These are phyloP conservation scores for Diplazon laetatorius DNA, from an alignment of 2,888 invertebrate species.

Conservation along the genomic window DNA sequence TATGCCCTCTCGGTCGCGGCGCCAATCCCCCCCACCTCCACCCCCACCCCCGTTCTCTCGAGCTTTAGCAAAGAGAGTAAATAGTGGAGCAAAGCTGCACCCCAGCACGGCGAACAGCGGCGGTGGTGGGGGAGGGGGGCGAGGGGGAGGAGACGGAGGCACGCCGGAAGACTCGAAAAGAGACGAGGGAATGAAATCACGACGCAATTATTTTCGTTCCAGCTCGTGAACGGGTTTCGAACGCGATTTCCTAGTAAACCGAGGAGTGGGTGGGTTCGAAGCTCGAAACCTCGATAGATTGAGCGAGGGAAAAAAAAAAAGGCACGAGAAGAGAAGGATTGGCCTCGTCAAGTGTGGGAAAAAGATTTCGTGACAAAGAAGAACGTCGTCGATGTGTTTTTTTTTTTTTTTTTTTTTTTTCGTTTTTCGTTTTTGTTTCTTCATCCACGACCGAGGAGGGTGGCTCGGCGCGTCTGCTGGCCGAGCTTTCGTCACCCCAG, in stretches of 20 bases:
- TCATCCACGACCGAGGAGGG: conserved; percentile 30
- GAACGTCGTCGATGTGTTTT: conserved; percentile 42
- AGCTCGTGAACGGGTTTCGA: conserved; percentile 72
- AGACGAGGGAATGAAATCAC: conserved; percentile 72
- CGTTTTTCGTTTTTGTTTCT: too few relatives aligned
- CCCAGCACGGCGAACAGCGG: conserved; percentile 50
- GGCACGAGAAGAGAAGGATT: conserved; percentile 72
- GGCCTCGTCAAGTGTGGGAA: conserved; percentile 77
- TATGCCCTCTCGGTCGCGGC: conserved; percentile 76
- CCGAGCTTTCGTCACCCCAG: conserved; percentile 57
- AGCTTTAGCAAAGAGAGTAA: conserved; percentile 57
- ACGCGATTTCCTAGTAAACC: conserved; percentile 49
- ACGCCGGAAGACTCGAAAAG: conserved; percentile 61
- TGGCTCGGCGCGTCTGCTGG: conserved; percentile 7
- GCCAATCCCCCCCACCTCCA: conserved; percentile 18
- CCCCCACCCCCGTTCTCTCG: background rate
- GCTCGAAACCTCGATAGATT: conserved; percentile 44
- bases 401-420: too few relatives aligned
- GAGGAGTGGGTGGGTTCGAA: conserved; percentile 17
- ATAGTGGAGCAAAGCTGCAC: conserved; percentile 55
- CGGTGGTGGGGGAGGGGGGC: conserved; percentile 33
- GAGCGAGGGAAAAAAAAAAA: conserved; percentile 26
- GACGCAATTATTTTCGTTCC: conserved; percentile 80
- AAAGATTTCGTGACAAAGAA: conserved; percentile 63
- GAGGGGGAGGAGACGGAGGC: conserved; percentile 44